phyloP scores from a whole-genome alignment of 2,797 vertebrate species.

The Typhlichthys eigenmanni region DNA sequence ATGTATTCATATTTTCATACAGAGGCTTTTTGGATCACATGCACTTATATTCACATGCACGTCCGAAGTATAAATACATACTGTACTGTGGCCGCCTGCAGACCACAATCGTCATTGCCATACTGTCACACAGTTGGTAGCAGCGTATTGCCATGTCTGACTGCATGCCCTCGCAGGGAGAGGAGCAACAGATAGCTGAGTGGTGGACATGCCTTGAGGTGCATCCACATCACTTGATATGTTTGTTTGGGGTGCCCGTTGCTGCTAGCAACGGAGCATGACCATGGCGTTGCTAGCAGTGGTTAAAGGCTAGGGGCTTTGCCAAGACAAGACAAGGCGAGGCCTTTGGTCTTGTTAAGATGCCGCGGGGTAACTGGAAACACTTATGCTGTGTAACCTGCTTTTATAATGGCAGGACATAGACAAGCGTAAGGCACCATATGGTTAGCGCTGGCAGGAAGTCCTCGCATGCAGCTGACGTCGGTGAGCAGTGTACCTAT shows the following conservation, averaged over 20 bases:
- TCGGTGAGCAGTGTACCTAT: no score
- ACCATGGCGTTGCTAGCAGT: conserved; percentile 39
- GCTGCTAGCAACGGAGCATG: conserved; percentile 65
- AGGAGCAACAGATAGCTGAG: conserved; percentile 63
- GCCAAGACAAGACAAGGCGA: conserved; percentile 34
- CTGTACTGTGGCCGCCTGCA: neutral
- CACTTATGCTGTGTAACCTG: conserved; percentile 23
- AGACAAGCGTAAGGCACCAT: no score
- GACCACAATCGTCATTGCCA: conserved; percentile 22
- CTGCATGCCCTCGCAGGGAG: conserved; percentile 48
- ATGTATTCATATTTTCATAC: no score
- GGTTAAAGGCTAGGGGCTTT: conserved; percentile 33
- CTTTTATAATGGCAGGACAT: conserved; percentile 15
- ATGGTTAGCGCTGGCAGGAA: no score
- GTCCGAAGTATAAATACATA: conserved; percentile 1
- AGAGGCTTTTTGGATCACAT: no score
- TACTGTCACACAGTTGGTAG: conserved; percentile 38
- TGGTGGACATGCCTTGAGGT: conserved; percentile 63
- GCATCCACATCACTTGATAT: conserved; percentile 71
- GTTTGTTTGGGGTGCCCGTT: conserved; percentile 67
- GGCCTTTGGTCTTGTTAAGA: conserved; percentile 29
- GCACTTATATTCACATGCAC: neutral
- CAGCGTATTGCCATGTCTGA: conserved; percentile 48
- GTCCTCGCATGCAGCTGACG: no score
- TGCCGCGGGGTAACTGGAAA: conserved; percentile 35